Percentiles rank a stretch among this genome's conserved stretches.
phyloP scores from a whole-genome alignment of 2,797 vertebrate genomes.

The Falco rusticolus region DNA sequence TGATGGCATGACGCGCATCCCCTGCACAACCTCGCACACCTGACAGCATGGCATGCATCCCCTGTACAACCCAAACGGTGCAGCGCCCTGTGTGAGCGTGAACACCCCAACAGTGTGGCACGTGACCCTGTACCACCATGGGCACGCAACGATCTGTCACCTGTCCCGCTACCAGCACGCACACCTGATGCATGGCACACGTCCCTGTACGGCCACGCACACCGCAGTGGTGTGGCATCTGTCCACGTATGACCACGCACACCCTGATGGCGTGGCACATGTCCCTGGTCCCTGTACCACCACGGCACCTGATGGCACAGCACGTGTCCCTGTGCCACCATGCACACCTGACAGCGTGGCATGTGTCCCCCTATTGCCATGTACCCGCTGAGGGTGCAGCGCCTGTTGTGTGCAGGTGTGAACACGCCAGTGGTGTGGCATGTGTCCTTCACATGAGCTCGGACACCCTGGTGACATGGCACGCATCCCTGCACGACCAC shows the following conservation, averaged over 20 bases:
- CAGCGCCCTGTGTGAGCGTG: no score
- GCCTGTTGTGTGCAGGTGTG: not conserved
- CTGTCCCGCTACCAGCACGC: not conserved
- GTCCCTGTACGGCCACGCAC: not conserved
- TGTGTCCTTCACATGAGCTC: no score
- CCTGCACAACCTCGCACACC: no score
- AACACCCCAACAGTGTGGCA: no score
- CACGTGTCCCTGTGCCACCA: not conserved
- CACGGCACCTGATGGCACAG: fast-evolving
- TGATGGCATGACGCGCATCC: no score
- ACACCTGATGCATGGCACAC: not conserved
- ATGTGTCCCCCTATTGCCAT: not conserved
- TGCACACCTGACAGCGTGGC: fast-evolving
- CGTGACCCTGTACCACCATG: not conserved
- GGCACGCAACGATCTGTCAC: not conserved
- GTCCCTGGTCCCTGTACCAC: not conserved
- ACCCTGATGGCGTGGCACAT: not conserved
- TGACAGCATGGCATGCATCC: not conserved
- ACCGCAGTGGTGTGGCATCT: not conserved
- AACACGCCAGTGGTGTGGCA: no score
- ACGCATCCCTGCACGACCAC: no score
- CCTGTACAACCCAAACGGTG: no score
- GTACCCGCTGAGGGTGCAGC: fast-evolving
- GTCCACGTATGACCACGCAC: not conserved
- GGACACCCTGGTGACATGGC: no score